These are phyloP conservation scores for Coelopa frigida DNA, from an alignment of 1,140 invertebrate genomes.

Conservation along the genomic window DNA sequence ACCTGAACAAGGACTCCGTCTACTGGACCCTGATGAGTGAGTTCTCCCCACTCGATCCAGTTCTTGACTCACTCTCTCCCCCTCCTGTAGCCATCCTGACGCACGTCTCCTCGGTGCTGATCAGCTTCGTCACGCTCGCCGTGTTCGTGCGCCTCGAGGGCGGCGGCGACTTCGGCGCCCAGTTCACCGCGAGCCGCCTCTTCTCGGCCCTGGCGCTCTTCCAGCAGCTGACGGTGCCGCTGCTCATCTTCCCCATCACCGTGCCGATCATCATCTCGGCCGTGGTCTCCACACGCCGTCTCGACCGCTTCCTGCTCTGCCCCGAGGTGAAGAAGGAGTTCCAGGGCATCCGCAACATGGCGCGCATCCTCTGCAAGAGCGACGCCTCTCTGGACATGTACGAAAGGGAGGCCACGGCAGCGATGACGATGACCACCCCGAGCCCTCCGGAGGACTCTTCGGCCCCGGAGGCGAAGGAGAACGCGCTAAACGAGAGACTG, in stretches of 20 bases:
- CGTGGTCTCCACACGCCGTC: slow-evolving; percentile 59
- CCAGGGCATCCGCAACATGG: slow-evolving; percentile 45
- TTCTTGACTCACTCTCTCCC: too few species aligned
- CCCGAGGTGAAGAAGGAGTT: slow-evolving; percentile 57
- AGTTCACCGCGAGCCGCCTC: slow-evolving; percentile 60
- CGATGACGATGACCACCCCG: slow-evolving; percentile 14
- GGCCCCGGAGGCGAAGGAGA: slow-evolving; percentile 16
- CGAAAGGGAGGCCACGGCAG: slow-evolving; percentile 27
- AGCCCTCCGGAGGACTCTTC: not conserved
- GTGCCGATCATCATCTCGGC: slow-evolving; percentile 71
- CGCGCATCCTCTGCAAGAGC: slow-evolving; percentile 41
- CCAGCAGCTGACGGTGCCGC: slow-evolving; percentile 70
- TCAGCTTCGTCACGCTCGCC: slow-evolving; percentile 65
- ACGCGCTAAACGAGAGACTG: slow-evolving; percentile 24
- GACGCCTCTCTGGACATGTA: slow-evolving; percentile 43
- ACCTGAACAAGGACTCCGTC: slow-evolving; percentile 64
- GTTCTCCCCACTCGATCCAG: slow-evolving; percentile 24
- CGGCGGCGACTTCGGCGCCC: slow-evolving; percentile 14
- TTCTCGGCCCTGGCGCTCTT: slow-evolving; percentile 72
- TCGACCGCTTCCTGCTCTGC: slow-evolving; percentile 59
- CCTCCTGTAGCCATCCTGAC: slow-evolving; percentile 47
- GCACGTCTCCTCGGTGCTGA: slow-evolving; percentile 62
- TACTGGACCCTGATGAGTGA: slow-evolving; percentile 69
- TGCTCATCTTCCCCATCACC: slow-evolving; percentile 71
- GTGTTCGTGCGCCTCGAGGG: slow-evolving; percentile 47